These are phyloP conservation scores for Ochotona curzoniae DNA, from an alignment of 2,113 vertebrate genomes.

Conservation along the genomic window DNA sequence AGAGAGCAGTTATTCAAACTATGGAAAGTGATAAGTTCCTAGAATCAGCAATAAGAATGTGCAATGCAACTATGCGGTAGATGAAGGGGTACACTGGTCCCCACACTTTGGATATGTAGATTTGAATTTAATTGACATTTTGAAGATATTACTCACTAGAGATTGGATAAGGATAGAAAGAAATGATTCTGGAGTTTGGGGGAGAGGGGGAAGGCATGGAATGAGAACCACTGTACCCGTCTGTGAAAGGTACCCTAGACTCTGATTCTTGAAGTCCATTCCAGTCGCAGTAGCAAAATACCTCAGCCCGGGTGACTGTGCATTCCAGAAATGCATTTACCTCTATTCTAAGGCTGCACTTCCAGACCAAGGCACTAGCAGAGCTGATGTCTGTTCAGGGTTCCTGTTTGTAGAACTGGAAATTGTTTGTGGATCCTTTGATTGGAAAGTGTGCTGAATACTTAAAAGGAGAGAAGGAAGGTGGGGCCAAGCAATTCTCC, in stretches of 20 bases:
- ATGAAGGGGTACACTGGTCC: background rate
- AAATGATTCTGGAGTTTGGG: background rate
- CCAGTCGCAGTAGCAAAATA: background rate
- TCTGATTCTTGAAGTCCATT: background rate
- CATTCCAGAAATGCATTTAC: background rate
- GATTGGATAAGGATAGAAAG: background rate
- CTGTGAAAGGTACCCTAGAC: background rate
- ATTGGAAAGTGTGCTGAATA: too few species aligned
- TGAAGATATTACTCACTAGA: background rate
- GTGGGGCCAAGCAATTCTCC: background rate
- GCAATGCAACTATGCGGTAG: background rate
- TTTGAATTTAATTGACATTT: background rate
- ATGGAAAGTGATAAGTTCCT: background rate
- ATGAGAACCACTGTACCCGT: background rate
- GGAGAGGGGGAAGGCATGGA: background rate
- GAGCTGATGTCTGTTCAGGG: too few species aligned
- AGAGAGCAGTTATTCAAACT: background rate
- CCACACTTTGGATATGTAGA: background rate
- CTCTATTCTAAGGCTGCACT: background rate
- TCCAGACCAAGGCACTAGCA: background rate
- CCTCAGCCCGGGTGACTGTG: too few species aligned
- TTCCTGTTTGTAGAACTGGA: too few species aligned
- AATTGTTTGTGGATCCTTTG: rapidly evolving
- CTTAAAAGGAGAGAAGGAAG: background rate
- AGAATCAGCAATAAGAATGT: background rate